phyloP scores from a whole-genome alignment of 2,113 vertebrate species.

The Protomyctophum bolini region DNA sequence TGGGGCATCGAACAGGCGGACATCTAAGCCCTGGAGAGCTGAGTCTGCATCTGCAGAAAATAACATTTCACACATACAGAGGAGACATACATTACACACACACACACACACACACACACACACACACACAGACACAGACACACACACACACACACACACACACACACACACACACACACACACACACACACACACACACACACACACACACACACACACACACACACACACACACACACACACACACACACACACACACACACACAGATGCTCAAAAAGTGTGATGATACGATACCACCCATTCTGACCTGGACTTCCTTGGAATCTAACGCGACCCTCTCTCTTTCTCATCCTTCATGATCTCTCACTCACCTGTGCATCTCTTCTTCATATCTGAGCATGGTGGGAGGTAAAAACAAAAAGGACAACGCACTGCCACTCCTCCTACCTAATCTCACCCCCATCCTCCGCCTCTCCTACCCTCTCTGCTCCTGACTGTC shows the following conservation, averaged over 20 bases:
- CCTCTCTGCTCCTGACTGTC: slow-evolving; percentile 17
- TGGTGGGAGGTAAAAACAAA: slow-evolving; percentile 25
- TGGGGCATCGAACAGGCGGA: slow-evolving; percentile 41
- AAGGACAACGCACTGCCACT: slow-evolving; percentile 2
- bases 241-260: slow-evolving; percentile 13
- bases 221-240: slow-evolving; percentile 5
- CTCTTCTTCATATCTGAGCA: slow-evolving; percentile 19
- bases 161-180: slow-evolving; percentile 10
- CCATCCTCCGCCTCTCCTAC: slow-evolving; percentile 23
- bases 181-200: slow-evolving; percentile 21
- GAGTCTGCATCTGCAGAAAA: slow-evolving; percentile 57
- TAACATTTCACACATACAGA: slow-evolving; percentile 34
- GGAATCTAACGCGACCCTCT: slow-evolving; percentile 27
- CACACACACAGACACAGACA: slow-evolving; percentile 18
- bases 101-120: slow-evolving; percentile 24
- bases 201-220: no score
- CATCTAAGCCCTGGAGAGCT: slow-evolving; percentile 40
- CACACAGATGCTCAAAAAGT: slow-evolving; percentile 5
- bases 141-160: slow-evolving; percentile 14
- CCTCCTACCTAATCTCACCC: slow-evolving; percentile 5
- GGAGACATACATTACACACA: slow-evolving; percentile 20
- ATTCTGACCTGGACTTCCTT: slow-evolving; percentile 15
- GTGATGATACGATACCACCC: slow-evolving; percentile 17
- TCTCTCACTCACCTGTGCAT: slow-evolving; percentile 49
- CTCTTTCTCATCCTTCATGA: slow-evolving; percentile 13